Evolutionary conservation across 2,113 vertebrate genomes (phyloP).

Genomic region (Pelusios castaneus): DNA sequence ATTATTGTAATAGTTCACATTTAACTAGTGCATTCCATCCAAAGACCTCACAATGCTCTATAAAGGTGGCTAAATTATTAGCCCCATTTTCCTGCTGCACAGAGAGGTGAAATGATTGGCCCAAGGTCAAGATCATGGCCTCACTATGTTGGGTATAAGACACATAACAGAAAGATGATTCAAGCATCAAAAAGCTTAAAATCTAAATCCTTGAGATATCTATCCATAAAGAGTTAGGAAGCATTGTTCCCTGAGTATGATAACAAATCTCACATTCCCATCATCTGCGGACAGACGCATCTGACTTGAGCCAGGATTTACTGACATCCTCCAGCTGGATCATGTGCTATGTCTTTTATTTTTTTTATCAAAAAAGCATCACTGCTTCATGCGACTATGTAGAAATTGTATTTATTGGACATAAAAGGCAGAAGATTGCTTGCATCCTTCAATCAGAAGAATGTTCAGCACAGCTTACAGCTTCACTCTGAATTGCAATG

Average conservation of each 20-base stretch:
- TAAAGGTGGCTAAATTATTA: too few species aligned
- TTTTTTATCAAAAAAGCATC: neutral
- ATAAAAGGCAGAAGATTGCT: neutral
- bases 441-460: neutral
- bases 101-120: fast-evolving
- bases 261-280: neutral
- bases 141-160: fast-evolving
- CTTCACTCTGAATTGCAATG: fast-evolving
- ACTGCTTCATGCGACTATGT: neutral
- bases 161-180: neutral
- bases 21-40: neutral
- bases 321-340: neutral
- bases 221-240: neutral
- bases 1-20: neutral
- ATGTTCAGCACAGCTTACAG: neutral
- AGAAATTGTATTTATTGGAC: neutral
- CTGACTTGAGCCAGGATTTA: neutral
- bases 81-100: neutral
- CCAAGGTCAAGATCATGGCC: fast-evolving
- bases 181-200: neutral
- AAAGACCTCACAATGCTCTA: too few species aligned
- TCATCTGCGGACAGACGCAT: neutral
- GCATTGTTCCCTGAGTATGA: neutral
- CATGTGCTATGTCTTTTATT: neutral
- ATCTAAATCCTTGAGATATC: fast-evolving